Evolutionary conservation across 2,888 invertebrate species (phyloP), one percentile per base, ranked within the genome.

Genomic region (Graphium colonna): DNA sequence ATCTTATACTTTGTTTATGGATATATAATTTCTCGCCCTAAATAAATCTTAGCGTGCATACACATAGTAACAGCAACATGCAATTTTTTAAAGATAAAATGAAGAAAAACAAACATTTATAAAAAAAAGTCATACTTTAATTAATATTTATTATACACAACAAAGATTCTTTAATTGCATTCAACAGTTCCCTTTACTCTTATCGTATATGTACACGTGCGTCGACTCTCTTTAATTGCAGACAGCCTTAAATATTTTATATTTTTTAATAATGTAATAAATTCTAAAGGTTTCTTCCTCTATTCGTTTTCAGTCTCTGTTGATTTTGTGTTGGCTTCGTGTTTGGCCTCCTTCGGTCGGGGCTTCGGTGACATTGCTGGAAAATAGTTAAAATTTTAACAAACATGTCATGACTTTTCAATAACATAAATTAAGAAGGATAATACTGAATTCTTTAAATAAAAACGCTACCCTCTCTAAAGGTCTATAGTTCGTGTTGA

Each of bases 111-210:
- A 21, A 2, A 21, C 3, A 3, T 21, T 21, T 21, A 21, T 21
- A 21, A 21, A 21, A 21, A 21, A 21, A 3, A n/a, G 21, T 21
- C 21, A 21, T 21, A 21, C 21, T 41, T 53, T 53, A 52, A 38
- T 52, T 52, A 52, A 15, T 39, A 53, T 48, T 48, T 48, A 53
- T 17, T 31, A 17, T 53, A 43, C 39, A 51, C 52, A 52, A 53
- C 52, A 53, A 42, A 18, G 28, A 48, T 5, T n/a, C n/a, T n/a
- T 36, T 53, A 47, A 52, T 43, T 42, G 38, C 21, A 12, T 38
- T 16, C 43, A 52, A 52, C 48, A 48, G 36, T 1, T 45, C 44
- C 38, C 26, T 39, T 39, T 12, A n/a, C n/a, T 21, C 33, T 41
- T 21, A 21, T 7, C 36, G 16, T 12, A 47, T 47, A 52, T 52